Percentiles rank a stretch among this genome's conserved stretches.
Evolutionary conservation across 2,113 vertebrate species (phyloP).

Genomic region (Apus apus): DNA sequence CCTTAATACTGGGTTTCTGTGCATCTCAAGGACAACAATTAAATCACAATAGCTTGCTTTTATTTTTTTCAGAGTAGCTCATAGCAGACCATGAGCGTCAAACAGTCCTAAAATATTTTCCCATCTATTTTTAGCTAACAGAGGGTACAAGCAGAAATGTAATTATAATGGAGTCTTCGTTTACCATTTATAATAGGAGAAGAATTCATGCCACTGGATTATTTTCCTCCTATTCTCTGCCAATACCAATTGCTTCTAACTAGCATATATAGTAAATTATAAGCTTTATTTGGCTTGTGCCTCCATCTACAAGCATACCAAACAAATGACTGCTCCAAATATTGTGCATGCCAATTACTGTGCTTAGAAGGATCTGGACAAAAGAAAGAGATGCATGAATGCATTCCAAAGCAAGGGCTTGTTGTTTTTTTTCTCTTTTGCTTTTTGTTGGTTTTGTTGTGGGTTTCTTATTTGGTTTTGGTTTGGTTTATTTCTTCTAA

Average conservation of each 20-base stretch:
- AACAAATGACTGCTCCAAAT: constrained; percentile 29
- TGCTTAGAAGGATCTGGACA: constrained; percentile 4
- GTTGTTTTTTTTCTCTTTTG: background rate
- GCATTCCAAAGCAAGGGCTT: background rate
- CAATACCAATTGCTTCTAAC: constrained; percentile 16
- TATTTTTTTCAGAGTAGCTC: background rate
- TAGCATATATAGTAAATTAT: constrained; percentile 12
- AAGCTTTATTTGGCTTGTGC: background rate
- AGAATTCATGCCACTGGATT: background rate
- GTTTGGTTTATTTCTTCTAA: background rate
- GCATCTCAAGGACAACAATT: background rate
- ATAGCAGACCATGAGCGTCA: background rate
- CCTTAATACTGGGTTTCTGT: background rate
- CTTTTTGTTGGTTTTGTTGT: background rate
- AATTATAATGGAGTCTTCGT: constrained; percentile 2
- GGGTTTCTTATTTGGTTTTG: background rate
- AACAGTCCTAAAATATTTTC: constrained; percentile 29
- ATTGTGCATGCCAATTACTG: constrained; percentile 23
- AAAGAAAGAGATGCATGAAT: constrained; percentile 7
- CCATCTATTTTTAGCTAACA: constrained; percentile 40
- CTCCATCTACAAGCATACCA: background rate
- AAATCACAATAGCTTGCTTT: background rate
- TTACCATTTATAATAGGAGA: background rate
- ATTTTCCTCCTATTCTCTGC: background rate
- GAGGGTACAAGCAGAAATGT: background rate